phyloP scores from a whole-genome alignment of 2,113 vertebrate species.

The Epinephelus moara region DNA sequence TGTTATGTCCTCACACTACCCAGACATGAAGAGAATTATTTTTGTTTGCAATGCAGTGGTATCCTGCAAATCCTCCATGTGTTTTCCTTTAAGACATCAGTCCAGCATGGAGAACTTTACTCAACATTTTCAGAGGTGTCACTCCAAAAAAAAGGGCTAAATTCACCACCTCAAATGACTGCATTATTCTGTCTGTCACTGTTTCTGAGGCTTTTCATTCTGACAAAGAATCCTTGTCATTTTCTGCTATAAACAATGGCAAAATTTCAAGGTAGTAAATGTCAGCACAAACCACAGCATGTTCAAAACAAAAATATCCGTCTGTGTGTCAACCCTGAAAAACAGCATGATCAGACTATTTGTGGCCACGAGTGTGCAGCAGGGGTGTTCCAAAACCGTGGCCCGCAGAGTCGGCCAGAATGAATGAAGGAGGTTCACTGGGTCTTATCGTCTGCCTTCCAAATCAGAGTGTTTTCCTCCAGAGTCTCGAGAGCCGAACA shows the following conservation, averaged over 20 bases:
- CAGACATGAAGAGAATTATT: neutral
- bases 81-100: constrained; percentile 1
- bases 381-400: constrained; percentile 7
- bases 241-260: neutral
- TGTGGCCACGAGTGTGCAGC: constrained; percentile 31
- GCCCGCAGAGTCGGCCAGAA: constrained; percentile 12
- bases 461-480: constrained; percentile 62
- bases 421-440: constrained; percentile 62
- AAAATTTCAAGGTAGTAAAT: constrained; percentile 33
- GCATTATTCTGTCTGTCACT: neutral
- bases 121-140: neutral
- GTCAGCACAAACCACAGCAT: constrained; percentile 27
- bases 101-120: neutral
- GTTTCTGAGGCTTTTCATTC: constrained; percentile 13
- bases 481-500: constrained; percentile 67
- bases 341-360: constrained; percentile 36
- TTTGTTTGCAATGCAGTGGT: neutral
- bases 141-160: neutral
- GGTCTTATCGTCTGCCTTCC: constrained; percentile 60
- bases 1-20: neutral
- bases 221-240: constrained; percentile 28
- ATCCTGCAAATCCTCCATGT: neutral
- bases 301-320: constrained; percentile 35
- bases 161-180: constrained; percentile 17
- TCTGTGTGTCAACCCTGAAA: no score